Evolutionary conservation across 2,888 invertebrate species (phyloP).

Genomic region (Microctonus hyperodae): DNA sequence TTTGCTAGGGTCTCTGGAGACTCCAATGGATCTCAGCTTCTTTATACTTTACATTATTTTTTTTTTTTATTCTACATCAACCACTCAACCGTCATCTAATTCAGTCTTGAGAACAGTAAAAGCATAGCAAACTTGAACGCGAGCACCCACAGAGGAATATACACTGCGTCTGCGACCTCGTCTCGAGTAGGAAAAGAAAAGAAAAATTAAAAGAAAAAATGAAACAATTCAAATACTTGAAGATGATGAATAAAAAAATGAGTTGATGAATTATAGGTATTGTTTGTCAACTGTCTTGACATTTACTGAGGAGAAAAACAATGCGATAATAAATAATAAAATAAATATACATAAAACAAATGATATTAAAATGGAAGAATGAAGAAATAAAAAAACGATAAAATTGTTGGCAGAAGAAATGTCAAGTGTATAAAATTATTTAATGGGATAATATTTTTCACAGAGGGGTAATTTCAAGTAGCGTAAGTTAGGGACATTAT

Average conservation of each 20-base stretch:
- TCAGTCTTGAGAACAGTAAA: conserved; percentile 20
- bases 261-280: not conserved
- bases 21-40: conserved; percentile 5
- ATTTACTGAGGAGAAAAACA: too few species aligned
- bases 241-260: not conserved
- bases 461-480: conserved; percentile 20
- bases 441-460: conserved; percentile 25
- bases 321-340: not conserved
- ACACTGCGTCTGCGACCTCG: conserved; percentile 16
- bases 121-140: not conserved
- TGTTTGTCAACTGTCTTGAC: not conserved
- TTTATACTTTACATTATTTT: not conserved
- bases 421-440: conserved; percentile 22
- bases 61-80: conserved; percentile 5
- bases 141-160: conserved; percentile 5
- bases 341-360: not conserved
- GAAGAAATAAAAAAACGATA: not conserved
- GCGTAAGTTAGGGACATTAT: not conserved
- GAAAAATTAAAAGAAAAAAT: conserved; percentile 4
- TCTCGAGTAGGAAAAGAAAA: conserved; percentile 20
- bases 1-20: not conserved
- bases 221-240: not conserved
- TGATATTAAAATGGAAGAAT: not conserved
- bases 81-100: conserved; percentile 27
- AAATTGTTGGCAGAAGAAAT: conserved; percentile 10